Conservation (phyloP, 2,113 vertebrate genomes). For the Rutilus rutilus region DNA sequence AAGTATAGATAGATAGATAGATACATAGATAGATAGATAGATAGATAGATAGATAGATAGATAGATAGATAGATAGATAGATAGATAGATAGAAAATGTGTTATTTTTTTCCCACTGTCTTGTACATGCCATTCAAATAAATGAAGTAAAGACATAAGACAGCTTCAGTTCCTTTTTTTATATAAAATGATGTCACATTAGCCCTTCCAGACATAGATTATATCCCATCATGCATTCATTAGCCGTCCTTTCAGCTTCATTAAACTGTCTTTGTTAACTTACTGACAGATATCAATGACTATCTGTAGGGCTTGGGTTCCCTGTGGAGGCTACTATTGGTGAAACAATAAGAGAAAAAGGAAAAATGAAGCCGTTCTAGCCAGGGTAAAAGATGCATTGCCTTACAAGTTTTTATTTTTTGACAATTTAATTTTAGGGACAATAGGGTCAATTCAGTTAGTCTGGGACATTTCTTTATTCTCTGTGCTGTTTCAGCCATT, state of each 20-base stretch:
- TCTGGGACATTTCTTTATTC: not conserved
- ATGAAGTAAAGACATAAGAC: not conserved
- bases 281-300: slow-evolving; percentile 68
- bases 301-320: slow-evolving; percentile 61
- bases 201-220: slow-evolving; percentile 19
- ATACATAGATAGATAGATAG: too few relatives aligned
- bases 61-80: too few relatives aligned
- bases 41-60: not conserved
- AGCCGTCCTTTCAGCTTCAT: slow-evolving; percentile 65
- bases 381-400: not conserved
- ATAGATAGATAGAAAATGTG: not conserved
- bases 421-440: slow-evolving; percentile 14
- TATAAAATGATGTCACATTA: slow-evolving; percentile 2
- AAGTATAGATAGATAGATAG: not conserved
- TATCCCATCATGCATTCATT: slow-evolving; percentile 48
- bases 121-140: not conserved
- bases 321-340: slow-evolving; percentile 51
- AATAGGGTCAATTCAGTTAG: not conserved
- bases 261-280: slow-evolving; percentile 72
- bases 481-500: not conserved
- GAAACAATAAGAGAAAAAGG: slow-evolving; percentile 14
- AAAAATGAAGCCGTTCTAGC: slow-evolving; percentile 1
- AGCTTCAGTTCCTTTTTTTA: slow-evolving; percentile 37
- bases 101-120: not conserved
- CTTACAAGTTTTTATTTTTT: not conserved